Conservation (phyloP, 1,140 invertebrate species). For the Lordiphosa mommai region DNA sequence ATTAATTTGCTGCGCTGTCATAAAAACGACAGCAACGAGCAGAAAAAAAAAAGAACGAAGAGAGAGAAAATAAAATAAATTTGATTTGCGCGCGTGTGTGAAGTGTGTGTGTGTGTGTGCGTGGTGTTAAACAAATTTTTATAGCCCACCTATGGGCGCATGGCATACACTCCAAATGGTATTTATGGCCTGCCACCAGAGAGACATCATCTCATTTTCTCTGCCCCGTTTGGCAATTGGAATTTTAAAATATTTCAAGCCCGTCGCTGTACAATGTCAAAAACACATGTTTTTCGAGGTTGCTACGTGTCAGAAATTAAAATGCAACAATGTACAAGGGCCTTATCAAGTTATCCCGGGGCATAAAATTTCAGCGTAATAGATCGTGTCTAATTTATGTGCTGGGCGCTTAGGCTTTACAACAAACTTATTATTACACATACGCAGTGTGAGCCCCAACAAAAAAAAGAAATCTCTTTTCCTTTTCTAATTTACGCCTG, state of each 20-base stretch:
- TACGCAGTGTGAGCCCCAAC: slow-evolving; percentile 15
- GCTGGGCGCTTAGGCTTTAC: slow-evolving; percentile 1
- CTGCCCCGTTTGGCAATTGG: slow-evolving; percentile 8
- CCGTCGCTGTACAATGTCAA: slow-evolving; percentile 40
- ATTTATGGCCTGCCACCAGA: slow-evolving; percentile 5
- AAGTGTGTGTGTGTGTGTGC: slow-evolving; percentile 4
- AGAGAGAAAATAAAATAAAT: slow-evolving; percentile 15
- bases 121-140: slow-evolving; percentile 45
- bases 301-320: slow-evolving; percentile 74
- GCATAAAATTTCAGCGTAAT: slow-evolving; percentile 54
- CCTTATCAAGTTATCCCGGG: slow-evolving; percentile 40
- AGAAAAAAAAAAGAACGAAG: slow-evolving; percentile 13
- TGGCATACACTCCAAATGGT: slow-evolving; percentile 9
- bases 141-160: slow-evolving; percentile 28
- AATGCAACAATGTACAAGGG: slow-evolving; percentile 15
- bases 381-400: slow-evolving; percentile 70
- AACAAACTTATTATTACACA: slow-evolving; percentile 31
- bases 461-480: neutral
- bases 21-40: slow-evolving; percentile 46
- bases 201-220: neutral
- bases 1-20: slow-evolving; percentile 73
- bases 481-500: slow-evolving; percentile 68
- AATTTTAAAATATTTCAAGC: slow-evolving; percentile 11
- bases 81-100: slow-evolving; percentile 16
- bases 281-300: slow-evolving; percentile 50